Conservation (phyloP, 2,113 vertebrate species). For the Fulmarus glacialis region DNA sequence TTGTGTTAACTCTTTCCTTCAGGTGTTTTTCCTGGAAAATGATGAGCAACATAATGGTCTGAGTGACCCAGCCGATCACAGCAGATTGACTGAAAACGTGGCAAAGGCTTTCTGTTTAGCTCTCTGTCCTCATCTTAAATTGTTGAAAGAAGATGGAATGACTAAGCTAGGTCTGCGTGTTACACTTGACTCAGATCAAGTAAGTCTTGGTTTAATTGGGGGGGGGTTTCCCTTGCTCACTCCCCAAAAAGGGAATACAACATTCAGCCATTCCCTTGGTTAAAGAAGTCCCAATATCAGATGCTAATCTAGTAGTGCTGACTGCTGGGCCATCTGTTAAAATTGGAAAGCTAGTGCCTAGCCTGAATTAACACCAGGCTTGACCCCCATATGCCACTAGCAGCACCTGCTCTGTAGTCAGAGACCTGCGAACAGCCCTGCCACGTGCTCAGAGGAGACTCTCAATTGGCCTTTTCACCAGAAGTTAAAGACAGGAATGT, state of each 20-base stretch:
- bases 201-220: conserved; percentile 43
- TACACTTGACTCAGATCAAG: conserved; percentile 94
- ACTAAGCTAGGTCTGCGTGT: conserved; percentile 93
- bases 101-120: conserved; percentile 94
- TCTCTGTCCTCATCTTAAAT: conserved; percentile 92
- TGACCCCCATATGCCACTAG: fast-evolving
- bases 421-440: not conserved
- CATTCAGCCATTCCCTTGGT: not conserved
- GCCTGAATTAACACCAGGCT: not conserved
- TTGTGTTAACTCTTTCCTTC: not conserved
- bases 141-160: conserved; percentile 97
- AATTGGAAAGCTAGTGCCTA: not conserved
- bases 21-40: conserved; percentile 96
- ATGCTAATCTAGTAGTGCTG: not conserved
- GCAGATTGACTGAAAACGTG: conserved; percentile 92
- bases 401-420: not conserved
- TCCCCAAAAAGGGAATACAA: not conserved
- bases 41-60: conserved; percentile 90
- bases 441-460: not conserved
- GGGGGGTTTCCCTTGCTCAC: not conserved
- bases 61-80: conserved; percentile 96
- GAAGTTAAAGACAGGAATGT: not conserved
- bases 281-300: not conserved
- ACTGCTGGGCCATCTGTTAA: not conserved
- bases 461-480: not conserved